Percentiles rank a stretch among this genome's conserved stretches.
These are phyloP conservation scores for Pachypsylla venusta DNA, from an alignment of 1,140 invertebrate genomes.

Conservation along the genomic window DNA sequence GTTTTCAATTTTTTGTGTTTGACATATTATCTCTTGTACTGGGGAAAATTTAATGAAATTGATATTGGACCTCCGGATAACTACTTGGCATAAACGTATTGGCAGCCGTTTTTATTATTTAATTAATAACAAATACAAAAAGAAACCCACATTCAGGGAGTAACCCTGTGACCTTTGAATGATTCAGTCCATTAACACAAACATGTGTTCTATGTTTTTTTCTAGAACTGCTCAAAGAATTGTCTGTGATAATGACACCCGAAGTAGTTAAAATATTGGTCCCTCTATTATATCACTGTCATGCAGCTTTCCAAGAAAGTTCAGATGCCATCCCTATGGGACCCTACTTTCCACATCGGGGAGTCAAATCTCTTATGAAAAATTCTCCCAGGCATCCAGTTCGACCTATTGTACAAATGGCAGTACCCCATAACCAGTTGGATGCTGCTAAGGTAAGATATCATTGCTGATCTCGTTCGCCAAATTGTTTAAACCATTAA, in stretches of 20 bases:
- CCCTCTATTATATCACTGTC: conserved; percentile 68
- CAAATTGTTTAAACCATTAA: too few relatives aligned
- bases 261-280: conserved; percentile 68
- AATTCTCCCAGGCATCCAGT: conserved; percentile 34
- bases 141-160: too few relatives aligned
- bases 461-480: too few relatives aligned
- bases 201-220: too few relatives aligned
- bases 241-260: conserved; percentile 63
- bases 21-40: too few relatives aligned
- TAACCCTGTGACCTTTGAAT: neutral
- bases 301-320: conserved; percentile 61
- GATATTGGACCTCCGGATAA: too few relatives aligned
- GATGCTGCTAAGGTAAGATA: conserved; percentile 45
- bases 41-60: too few relatives aligned
- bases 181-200: neutral
- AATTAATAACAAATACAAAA: too few relatives aligned
- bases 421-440: conserved; percentile 56
- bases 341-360: conserved; percentile 53
- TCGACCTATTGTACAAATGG: conserved; percentile 76
- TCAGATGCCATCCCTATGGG: conserved; percentile 48
- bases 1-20: too few relatives aligned
- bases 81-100: too few relatives aligned
- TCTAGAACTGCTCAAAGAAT: conserved; percentile 66
- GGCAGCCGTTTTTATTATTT: too few relatives aligned
- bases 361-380: conserved; percentile 30